Conservation (phyloP, 2,888 invertebrate genomes). For the Sarcophaga variegata region DNA sequence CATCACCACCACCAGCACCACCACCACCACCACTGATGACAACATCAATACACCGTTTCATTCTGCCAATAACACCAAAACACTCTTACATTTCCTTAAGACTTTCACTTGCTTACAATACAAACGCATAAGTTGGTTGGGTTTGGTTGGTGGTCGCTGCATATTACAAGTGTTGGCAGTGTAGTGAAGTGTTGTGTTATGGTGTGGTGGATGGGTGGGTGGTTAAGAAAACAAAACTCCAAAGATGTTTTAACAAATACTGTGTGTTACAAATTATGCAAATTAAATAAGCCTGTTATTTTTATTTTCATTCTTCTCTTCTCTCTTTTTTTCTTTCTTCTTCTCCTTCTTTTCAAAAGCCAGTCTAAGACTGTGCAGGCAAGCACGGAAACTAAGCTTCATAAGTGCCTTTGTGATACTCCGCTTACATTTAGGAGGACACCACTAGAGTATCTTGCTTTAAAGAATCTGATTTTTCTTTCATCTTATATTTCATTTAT, state of each 20-base stretch:
- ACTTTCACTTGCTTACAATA: conserved; percentile 7
- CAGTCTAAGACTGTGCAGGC: too few relatives aligned
- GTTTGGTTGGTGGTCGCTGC: background rate
- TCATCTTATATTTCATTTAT: conserved; percentile 37
- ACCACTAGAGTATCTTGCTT: conserved; percentile 47
- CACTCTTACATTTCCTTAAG: background rate
- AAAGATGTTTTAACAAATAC: conserved; percentile 53
- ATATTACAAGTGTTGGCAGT: background rate
- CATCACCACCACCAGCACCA: background rate
- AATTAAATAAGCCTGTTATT: conserved; percentile 61
- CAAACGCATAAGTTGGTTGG: background rate
- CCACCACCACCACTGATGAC: background rate
- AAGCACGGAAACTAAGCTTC: too few relatives aligned
- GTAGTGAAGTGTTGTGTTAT: background rate
- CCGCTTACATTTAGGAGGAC: background rate
- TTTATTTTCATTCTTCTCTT: background rate
- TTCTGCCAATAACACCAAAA: background rate
- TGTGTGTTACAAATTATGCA: conserved; percentile 62
- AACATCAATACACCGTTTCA: background rate
- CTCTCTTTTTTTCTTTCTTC: background rate
- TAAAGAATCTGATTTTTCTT: conserved; percentile 25
- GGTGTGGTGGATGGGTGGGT: background rate
- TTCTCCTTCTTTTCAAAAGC: background rate
- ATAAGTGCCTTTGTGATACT: too few relatives aligned
- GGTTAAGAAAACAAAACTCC: conserved; percentile 17